Evolutionary conservation across 2,888 invertebrate genomes (phyloP).

Genomic region (Chrysolina americana): DNA sequence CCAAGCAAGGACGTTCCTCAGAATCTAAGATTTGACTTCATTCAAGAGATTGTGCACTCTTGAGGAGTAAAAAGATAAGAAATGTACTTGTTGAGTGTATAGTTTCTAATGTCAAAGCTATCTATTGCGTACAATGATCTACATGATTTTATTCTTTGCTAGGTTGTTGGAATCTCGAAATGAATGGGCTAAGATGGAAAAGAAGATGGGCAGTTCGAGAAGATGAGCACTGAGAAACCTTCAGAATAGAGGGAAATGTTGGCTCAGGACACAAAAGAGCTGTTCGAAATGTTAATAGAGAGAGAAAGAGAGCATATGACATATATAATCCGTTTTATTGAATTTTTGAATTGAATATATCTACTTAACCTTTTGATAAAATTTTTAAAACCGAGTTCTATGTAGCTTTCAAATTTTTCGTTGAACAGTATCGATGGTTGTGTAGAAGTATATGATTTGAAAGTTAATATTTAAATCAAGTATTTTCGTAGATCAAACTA

Average conservation of each 20-base stretch:
- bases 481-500: no score
- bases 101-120: constrained; percentile 16
- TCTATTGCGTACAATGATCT: constrained; percentile 18
- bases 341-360: no score
- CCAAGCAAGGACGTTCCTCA: constrained; percentile 11
- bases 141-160: constrained; percentile 31
- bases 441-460: no score
- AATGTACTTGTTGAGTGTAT: constrained; percentile 3
- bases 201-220: constrained; percentile 22
- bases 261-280: no score
- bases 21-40: constrained; percentile 1
- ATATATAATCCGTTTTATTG: no score
- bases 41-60: constrained; percentile 1
- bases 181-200: neutral
- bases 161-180: constrained; percentile 26
- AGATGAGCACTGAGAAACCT: constrained; percentile 12
- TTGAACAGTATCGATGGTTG: no score
- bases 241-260: neutral
- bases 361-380: no score
- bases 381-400: no score
- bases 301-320: no score
- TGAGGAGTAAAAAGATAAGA: constrained; percentile 12
- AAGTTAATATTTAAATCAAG: no score
- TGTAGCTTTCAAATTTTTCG: no score
- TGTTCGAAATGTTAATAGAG: no score